Evolutionary conservation across 2,888 invertebrate genomes (phyloP).

Genomic region (Conus canariensis): DNA sequence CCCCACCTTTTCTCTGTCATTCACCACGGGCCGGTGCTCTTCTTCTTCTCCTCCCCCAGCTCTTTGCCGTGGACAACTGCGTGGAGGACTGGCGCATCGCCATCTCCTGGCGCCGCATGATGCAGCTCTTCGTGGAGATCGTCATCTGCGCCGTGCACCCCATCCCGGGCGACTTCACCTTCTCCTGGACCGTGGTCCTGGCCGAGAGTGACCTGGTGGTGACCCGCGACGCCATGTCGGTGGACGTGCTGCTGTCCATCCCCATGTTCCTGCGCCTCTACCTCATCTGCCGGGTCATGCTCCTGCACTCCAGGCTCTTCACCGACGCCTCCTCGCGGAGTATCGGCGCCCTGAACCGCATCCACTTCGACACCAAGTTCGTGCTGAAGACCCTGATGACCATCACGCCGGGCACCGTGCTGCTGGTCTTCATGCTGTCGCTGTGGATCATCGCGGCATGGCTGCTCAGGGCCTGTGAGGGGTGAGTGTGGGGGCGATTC

Average conservation of each 20-base stretch:
- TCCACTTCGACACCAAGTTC: conserved; percentile 90
- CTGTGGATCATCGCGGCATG: conserved; percentile 99
- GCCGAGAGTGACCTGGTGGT: conserved; percentile 67
- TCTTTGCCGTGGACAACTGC: conserved; percentile 99
- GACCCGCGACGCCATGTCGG: conserved; percentile 53
- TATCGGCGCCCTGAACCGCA: conserved; percentile 80
- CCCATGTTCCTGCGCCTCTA: conserved; percentile 99
- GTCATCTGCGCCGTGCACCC: conserved; percentile 98
- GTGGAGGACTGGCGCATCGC: conserved; percentile 99
- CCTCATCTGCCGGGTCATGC: conserved; percentile 99
- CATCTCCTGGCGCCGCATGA: conserved; percentile 98
- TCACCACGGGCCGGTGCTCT: not conserved
- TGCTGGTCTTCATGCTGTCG: conserved; percentile 99
- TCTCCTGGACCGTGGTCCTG: conserved; percentile 91
- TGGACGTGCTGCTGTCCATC: conserved; percentile 96
- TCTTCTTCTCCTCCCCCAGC: conserved; percentile 82
- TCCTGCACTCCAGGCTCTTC: conserved; percentile 99
- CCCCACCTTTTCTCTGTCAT: too few relatives aligned
- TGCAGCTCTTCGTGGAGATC: conserved; percentile 81
- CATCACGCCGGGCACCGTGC: conserved; percentile 98
- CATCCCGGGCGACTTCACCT: conserved; percentile 96
- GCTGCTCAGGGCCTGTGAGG: conserved; percentile 98
- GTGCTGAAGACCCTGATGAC: conserved; percentile 99
- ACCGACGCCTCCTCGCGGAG: conserved; percentile 99
- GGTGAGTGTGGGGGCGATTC: conserved; percentile 82